A percentile compares a stretch with the other conserved stretches of the same genome.
These are phyloP conservation scores for Onychomys torridus DNA, from an alignment of 2,797 vertebrate species.

Conservation along the genomic window DNA sequence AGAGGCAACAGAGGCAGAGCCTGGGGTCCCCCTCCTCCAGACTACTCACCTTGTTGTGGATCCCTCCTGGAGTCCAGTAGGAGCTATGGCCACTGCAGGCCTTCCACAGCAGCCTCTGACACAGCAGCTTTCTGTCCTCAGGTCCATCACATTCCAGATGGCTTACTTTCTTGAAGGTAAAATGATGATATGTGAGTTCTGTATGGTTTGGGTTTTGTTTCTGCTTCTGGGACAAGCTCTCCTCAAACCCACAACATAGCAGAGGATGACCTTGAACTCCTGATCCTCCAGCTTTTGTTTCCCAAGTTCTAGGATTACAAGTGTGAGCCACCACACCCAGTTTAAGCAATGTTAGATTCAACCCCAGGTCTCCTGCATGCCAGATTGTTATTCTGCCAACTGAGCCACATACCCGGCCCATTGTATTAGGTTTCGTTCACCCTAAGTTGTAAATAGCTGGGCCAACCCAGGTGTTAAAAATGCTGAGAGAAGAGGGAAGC, in stretches of 20 bases:
- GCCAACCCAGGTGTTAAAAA: not conserved
- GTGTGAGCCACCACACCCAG: not conserved
- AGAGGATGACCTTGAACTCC: not conserved
- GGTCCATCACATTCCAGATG: not conserved
- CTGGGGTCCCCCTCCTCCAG: not conserved
- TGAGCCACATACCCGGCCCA: not conserved
- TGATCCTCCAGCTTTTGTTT: not conserved
- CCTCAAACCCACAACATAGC: not conserved
- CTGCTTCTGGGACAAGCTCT: not conserved
- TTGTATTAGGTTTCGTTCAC: slow-evolving; percentile 41
- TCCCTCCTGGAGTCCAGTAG: not conserved
- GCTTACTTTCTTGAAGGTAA: slow-evolving; percentile 25
- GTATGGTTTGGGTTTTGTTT: not conserved
- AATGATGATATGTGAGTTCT: not conserved
- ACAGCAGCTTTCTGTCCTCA: not conserved
- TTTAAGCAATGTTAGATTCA: not conserved
- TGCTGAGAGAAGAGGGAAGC: not conserved
- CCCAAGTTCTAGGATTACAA: not conserved
- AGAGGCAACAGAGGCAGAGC: not conserved
- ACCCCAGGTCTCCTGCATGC: not conserved
- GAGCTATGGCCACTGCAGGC: not conserved
- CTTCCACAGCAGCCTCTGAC: not conserved
- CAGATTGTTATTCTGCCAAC: not conserved
- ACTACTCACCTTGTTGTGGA: not conserved
- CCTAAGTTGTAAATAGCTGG: not conserved